Percentiles rank a stretch among this genome's conserved stretches.
phyloP scores from a whole-genome alignment of 2,797 vertebrate species.

The Liparis tanakae region DNA sequence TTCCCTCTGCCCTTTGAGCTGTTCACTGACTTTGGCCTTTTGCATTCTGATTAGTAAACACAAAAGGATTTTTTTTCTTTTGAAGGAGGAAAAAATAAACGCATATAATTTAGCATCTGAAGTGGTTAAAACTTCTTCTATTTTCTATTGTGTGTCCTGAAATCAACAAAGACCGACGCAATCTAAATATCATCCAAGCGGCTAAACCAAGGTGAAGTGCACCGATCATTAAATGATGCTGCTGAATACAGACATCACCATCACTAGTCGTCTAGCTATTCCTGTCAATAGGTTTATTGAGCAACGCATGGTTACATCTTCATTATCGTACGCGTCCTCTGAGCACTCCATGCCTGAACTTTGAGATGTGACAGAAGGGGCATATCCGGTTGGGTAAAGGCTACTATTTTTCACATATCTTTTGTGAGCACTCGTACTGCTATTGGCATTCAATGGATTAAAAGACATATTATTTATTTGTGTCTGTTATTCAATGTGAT shows the following conservation, averaged over 20 bases:
- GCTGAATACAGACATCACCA: not conserved
- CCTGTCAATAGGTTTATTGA: not conserved
- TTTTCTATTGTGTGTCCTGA: not conserved
- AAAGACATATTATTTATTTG: constrained; percentile 8
- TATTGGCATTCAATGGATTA: not conserved
- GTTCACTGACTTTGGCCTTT: not conserved
- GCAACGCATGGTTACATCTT: not conserved
- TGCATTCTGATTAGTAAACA: not conserved
- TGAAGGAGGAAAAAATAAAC: not conserved
- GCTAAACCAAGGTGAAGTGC: not conserved
- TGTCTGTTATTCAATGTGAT: constrained; percentile 2
- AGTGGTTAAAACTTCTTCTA: not conserved
- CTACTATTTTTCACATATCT: not conserved
- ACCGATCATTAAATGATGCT: not conserved
- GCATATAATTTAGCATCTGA: not conserved
- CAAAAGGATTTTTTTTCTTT: not conserved
- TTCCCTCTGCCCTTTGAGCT: constrained; percentile 4
- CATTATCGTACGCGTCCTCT: not conserved
- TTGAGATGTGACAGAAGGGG: not conserved
- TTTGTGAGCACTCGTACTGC: not conserved
- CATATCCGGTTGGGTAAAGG: not conserved
- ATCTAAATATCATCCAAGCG: not conserved
- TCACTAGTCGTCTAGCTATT: not conserved
- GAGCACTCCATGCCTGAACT: not conserved
- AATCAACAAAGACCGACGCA: not conserved